Evolutionary conservation across 2,113 vertebrate species (phyloP).

Genomic region (Tetrao urogallus): DNA sequence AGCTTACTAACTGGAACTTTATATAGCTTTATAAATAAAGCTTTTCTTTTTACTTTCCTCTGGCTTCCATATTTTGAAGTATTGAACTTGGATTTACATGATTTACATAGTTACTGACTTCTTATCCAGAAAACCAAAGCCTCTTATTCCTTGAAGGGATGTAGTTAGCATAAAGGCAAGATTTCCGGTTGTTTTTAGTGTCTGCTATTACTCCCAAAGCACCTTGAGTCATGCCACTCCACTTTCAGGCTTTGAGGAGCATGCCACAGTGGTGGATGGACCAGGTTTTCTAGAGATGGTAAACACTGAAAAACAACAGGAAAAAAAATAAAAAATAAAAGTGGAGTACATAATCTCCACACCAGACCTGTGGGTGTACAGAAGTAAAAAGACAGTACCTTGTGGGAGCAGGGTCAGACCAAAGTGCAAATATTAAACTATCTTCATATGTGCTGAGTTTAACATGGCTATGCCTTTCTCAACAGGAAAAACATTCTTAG

Average conservation of each 20-base stretch:
- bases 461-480: background rate
- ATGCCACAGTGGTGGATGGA: background rate
- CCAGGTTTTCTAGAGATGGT: background rate
- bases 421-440: background rate
- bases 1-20: background rate
- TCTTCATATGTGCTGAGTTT: background rate
- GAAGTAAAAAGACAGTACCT: background rate
- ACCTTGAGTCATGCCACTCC: background rate
- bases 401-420: fast-evolving
- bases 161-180: background rate
- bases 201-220: background rate
- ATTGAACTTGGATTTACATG: background rate
- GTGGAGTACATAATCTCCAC: background rate
- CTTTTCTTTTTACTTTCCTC: background rate
- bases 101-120: background rate
- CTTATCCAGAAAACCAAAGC: background rate
- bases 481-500: background rate
- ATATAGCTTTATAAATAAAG: background rate
- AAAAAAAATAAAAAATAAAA: background rate
- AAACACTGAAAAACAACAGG: background rate
- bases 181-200: background rate
- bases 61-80: background rate
- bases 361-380: background rate
- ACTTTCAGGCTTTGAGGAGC: background rate
- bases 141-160: background rate